Conservation (phyloP, 2,113 vertebrate genomes). For the Aegithalos caudatus region DNA sequence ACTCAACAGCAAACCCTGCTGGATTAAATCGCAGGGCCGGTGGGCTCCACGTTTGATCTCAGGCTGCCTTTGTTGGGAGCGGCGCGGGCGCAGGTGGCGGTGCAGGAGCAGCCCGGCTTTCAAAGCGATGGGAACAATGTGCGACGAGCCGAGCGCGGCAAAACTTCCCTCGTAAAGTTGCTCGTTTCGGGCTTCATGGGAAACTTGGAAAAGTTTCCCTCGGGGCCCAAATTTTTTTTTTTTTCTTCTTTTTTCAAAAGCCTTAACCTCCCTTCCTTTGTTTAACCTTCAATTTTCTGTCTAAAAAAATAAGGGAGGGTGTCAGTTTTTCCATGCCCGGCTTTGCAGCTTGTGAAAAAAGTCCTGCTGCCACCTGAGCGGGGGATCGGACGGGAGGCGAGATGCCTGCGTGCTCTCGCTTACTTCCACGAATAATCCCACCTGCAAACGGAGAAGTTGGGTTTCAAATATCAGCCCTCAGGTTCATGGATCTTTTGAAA, state of each 20-base stretch:
- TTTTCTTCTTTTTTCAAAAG: not conserved
- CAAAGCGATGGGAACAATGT: not conserved
- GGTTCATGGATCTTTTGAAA: conserved; percentile 12
- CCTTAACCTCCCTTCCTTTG: conserved; percentile 23
- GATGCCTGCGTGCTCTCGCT: conserved; percentile 36
- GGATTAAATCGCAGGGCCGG: not conserved
- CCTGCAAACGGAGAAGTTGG: conserved; percentile 43
- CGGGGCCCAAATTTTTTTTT: not conserved
- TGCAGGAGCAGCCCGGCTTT: not conserved
- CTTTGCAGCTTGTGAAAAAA: conserved; percentile 7
- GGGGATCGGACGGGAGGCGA: not conserved
- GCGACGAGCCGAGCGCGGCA: not conserved
- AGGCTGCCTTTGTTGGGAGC: not conserved
- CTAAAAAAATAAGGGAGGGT: not conserved
- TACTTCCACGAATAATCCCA: conserved; percentile 60
- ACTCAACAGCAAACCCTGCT: conserved; percentile 58
- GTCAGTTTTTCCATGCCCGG: not conserved
- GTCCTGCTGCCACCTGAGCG: conserved; percentile 43
- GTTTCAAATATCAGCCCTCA: conserved; percentile 54
- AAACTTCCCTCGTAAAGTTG: conserved; percentile 27
- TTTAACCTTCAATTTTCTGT: conserved; percentile 16
- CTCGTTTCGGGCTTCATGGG: not conserved
- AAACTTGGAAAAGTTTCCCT: conserved; percentile 48
- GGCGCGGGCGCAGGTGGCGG: not conserved
- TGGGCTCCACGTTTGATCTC: conserved; percentile 29